Evolutionary conservation across 1,140 invertebrate species (phyloP).

Genomic region (Heterodera carotae): DNA sequence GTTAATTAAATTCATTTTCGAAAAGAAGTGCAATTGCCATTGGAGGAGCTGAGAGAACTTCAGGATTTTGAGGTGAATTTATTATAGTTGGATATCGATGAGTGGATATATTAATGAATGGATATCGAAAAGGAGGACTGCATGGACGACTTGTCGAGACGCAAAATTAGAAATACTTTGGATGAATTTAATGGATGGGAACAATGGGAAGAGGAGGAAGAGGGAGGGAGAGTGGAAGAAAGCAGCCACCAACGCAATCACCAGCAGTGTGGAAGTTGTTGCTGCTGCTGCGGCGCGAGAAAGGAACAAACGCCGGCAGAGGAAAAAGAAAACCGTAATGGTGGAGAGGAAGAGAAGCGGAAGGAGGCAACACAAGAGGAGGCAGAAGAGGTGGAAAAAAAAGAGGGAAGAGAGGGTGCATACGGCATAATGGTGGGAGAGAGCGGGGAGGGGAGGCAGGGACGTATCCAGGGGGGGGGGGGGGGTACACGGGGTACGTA

Average conservation of each 20-base stretch:
- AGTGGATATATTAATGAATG: no score
- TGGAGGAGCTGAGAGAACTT: constrained; percentile 85
- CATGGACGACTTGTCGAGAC: constrained; percentile 83
- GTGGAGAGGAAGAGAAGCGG: background rate
- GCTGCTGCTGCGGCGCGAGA: background rate
- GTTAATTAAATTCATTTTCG: constrained; percentile 28
- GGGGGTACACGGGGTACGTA: no score
- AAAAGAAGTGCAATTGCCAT: constrained; percentile 81
- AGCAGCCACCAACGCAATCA: no score
- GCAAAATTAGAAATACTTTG: constrained; percentile 67
- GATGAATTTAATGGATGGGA: background rate
- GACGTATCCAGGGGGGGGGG: no score
- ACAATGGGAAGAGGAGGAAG: background rate
- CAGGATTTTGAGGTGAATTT: constrained; percentile 81
- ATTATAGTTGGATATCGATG: background rate
- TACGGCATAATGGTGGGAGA: background rate
- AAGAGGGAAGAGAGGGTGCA: background rate
- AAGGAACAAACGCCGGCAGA: background rate
- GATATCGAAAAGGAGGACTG: constrained; percentile 76
- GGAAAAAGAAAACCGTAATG: background rate
- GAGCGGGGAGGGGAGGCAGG: no score
- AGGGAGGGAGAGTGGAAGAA: no score
- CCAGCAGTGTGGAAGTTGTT: background rate
- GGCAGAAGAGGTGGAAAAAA: background rate
- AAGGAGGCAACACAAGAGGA: background rate